phyloP scores from a whole-genome alignment of 1,140 invertebrate species.

The Leptinotarsa lineolata region DNA sequence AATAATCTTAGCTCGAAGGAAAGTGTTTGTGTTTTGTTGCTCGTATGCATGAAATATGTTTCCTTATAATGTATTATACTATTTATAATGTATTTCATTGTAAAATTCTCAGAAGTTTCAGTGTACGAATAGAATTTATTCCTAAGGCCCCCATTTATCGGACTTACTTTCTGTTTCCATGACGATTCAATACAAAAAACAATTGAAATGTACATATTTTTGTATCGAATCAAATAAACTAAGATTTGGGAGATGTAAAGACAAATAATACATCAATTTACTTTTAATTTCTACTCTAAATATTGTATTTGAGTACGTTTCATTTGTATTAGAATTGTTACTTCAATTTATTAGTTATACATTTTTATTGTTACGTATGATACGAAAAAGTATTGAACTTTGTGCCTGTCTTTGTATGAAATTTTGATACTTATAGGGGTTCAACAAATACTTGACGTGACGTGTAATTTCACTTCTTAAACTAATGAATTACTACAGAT shows the following conservation, averaged over 20 bases:
- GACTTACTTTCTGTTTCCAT: slow-evolving; percentile 26
- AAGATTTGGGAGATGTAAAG: slow-evolving; percentile 4
- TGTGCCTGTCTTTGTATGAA: slow-evolving; percentile 51
- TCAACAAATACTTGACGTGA: slow-evolving; percentile 36
- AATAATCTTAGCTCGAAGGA: neutral
- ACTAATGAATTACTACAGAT: slow-evolving; percentile 40
- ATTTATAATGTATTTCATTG: neutral
- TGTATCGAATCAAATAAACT: neutral
- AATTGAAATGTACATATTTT: neutral
- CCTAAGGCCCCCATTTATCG: neutral
- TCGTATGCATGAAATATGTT: too few species aligned
- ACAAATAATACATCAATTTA: slow-evolving; percentile 29
- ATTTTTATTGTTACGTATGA: slow-evolving; percentile 8
- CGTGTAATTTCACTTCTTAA: slow-evolving; percentile 38
- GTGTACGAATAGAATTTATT: neutral
- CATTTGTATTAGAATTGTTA: neutral
- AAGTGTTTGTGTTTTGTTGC: neutral
- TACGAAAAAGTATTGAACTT: slow-evolving; percentile 47
- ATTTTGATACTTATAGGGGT: slow-evolving; percentile 47
- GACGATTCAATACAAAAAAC: slow-evolving; percentile 17
- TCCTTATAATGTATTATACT: too few species aligned
- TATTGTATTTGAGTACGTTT: neutral
- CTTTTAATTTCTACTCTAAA: neutral
- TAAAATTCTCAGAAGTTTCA: neutral
- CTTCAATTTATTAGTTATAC: neutral